A percentile compares a stretch with the other conserved stretches of the same genome.
These are phyloP conservation scores for Cyclophora punctaria DNA, from an alignment of 2,888 invertebrate genomes.

Conservation along the genomic window DNA sequence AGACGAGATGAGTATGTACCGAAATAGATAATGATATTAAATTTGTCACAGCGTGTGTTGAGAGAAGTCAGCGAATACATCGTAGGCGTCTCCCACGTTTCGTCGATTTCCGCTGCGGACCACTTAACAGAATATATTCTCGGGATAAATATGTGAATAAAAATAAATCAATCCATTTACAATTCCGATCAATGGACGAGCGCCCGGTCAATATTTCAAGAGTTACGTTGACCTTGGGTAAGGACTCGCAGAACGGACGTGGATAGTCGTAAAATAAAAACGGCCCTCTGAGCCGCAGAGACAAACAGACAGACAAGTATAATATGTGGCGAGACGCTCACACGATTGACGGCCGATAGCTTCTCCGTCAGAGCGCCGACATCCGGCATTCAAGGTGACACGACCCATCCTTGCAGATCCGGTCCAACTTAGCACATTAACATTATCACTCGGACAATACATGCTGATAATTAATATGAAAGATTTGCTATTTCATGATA, in stretches of 20 bases:
- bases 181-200: slow-evolving; percentile 31
- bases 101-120: slow-evolving; percentile 54
- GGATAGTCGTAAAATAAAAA: slow-evolving; percentile 67
- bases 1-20: slow-evolving; percentile 29
- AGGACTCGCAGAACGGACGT: slow-evolving; percentile 62
- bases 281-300: slow-evolving; percentile 50
- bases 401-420: slow-evolving; percentile 64
- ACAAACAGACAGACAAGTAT: slow-evolving; percentile 58
- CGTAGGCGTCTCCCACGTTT: slow-evolving; percentile 65
- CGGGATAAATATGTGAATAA: slow-evolving; percentile 22
- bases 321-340: slow-evolving; percentile 62
- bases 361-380: slow-evolving; percentile 57
- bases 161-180: slow-evolving; percentile 7
- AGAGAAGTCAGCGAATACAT: slow-evolving; percentile 49
- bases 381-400: slow-evolving; percentile 73
- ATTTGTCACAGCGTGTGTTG: slow-evolving; percentile 46
- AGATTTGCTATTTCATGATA: no score
- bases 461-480: neutral
- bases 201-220: slow-evolving; percentile 32
- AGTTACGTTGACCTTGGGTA: slow-evolving; percentile 57
- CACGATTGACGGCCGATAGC: slow-evolving; percentile 70
- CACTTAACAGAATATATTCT: slow-evolving; percentile 21
- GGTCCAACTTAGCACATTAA: slow-evolving; percentile 31
- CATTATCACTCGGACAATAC: slow-evolving; percentile 1
- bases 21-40: slow-evolving; percentile 53